Evolutionary conservation across 2,888 invertebrate species (phyloP).

Genomic region (Napeogenes sylphis): DNA sequence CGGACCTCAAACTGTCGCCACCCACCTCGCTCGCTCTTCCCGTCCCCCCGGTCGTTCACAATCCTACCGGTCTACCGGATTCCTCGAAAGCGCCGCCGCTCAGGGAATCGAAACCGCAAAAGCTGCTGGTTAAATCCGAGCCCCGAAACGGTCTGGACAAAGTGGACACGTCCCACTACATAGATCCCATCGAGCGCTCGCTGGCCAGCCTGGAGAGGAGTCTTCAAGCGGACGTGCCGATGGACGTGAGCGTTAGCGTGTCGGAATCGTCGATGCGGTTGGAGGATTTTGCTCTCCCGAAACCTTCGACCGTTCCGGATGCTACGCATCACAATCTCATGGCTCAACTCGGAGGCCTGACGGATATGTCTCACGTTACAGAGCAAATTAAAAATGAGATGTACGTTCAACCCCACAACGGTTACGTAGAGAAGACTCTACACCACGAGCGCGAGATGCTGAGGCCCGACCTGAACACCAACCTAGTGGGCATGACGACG

Average conservation of each 20-base stretch:
- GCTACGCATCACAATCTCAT: constrained; percentile 63
- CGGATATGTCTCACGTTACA: constrained; percentile 60
- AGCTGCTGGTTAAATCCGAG: constrained; percentile 52
- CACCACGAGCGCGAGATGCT: constrained; percentile 56
- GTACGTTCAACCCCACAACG: constrained; percentile 65
- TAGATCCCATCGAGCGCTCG: constrained; percentile 84
- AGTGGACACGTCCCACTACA: constrained; percentile 67
- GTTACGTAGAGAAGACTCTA: constrained; percentile 58
- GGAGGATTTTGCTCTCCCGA: constrained; percentile 66
- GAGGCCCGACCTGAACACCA: constrained; percentile 53
- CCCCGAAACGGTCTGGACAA: constrained; percentile 68
- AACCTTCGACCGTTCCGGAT: constrained; percentile 58
- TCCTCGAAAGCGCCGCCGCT: constrained; percentile 45
- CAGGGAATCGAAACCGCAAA: constrained; percentile 44
- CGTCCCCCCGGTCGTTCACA: constrained; percentile 21
- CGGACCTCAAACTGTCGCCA: constrained; percentile 52
- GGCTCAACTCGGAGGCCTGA: constrained; percentile 66
- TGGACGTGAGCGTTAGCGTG: constrained; percentile 72
- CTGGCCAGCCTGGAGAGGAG: constrained; percentile 83
- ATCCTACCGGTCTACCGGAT: constrained; percentile 33
- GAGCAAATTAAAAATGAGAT: constrained; percentile 63
- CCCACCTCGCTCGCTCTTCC: constrained; percentile 25
- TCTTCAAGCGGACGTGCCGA: constrained; percentile 76
- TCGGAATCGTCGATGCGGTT: constrained; percentile 70
- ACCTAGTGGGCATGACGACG: constrained; percentile 50